Base-by-base conservation (phyloP, 2,888 invertebrate genomes). In the Stenotaenia linearis region DNA sequence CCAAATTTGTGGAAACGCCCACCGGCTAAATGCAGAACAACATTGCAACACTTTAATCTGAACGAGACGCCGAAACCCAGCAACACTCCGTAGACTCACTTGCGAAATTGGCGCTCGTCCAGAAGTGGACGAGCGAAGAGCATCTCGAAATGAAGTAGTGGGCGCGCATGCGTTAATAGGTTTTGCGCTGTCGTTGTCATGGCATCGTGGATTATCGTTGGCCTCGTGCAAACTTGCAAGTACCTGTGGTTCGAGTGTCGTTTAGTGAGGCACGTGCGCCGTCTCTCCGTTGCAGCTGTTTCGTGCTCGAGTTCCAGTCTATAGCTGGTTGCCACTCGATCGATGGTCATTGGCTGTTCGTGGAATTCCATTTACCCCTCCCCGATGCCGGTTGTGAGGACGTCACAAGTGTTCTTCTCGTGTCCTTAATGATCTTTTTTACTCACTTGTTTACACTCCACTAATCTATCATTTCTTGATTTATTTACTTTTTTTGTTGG, bases 371-470 rank as follows among this genome's bases (percentile, higher is more conserved):
- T 56, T 56, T 56, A 56, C 56, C 56, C 40, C 45, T 21, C 56
- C 56, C 56, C 23, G 56, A 7, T 23, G 56, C 56, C 6, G 56
- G 56, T 56, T 32, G 7, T 21, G 56, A 56, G 56, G 56, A 56
- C 56, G 56, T 56, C 56, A 56, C 56, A 56, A 56, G 56, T 56
- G 56, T 56, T 56, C 56, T 56, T 12, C 56, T 56, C 23, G 56
- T 56, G 56, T 56, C 56, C 56, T 56, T 56, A 56, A 56, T 56
- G 56, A 56, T 56, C 56, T 56, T 56, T 56, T 56, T 56, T 21
- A 56, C 56, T 56, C 56, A 56, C 56, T 56, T 56, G 56, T 56
- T 56, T 56, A 56, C 56, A 56, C 56, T 56, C 56, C 23, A 56
- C 56, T 56, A 18, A 56, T 56, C 56, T 21, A 56, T 56, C 56